These are phyloP conservation scores for Phorcus lineatus DNA, from an alignment of 2,888 invertebrate genomes.

Conservation along the genomic window DNA sequence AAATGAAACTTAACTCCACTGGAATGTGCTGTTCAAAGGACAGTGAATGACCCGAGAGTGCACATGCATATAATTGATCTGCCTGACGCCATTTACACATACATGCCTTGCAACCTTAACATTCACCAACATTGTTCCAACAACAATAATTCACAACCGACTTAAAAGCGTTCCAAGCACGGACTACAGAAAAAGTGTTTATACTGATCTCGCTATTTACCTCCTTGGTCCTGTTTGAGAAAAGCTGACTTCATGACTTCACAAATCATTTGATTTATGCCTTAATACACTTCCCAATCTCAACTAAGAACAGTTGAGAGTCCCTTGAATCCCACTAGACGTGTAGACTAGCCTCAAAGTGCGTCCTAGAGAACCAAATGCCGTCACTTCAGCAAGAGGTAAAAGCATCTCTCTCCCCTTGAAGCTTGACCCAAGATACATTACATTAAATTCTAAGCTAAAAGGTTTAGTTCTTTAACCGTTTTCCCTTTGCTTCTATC, in stretches of 20 bases:
- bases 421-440: background rate
- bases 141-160: too few species aligned
- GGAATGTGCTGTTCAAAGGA: too few species aligned
- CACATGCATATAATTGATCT: too few species aligned
- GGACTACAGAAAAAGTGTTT: too few species aligned
- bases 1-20: too few species aligned
- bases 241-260: background rate
- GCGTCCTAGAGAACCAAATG: background rate
- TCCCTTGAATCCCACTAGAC: background rate
- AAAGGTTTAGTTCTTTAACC: constrained; percentile 4
- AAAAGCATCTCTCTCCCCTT: background rate
- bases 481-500: constrained; percentile 7
- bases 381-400: background rate
- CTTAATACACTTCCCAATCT: background rate
- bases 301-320: constrained; percentile 11
- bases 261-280: constrained; percentile 13
- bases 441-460: constrained; percentile 22
- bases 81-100: too few species aligned
- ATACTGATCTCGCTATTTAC: too few species aligned
- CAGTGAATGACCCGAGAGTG: too few species aligned
- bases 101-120: too few species aligned
- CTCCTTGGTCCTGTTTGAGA: background rate
- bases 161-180: too few species aligned
- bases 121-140: too few species aligned
- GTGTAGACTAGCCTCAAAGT: background rate